These are phyloP conservation scores for Trypoxylus dichotomus DNA, from an alignment of 1,140 invertebrate genomes.

Conservation along the genomic window DNA sequence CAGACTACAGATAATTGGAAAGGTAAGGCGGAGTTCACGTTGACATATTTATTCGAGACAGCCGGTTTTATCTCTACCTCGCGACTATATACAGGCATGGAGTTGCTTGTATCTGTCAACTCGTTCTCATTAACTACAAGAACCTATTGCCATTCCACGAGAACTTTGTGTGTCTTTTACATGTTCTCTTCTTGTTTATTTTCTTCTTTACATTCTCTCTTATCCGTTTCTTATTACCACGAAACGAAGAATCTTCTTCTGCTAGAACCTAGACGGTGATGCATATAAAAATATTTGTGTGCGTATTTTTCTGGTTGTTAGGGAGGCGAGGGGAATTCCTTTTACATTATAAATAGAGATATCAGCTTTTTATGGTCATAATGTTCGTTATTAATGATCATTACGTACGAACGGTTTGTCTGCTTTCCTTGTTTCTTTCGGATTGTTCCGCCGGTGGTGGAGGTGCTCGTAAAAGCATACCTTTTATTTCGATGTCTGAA, in stretches of 20 bases:
- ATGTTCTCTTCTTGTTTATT: slow-evolving; percentile 16
- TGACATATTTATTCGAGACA: slow-evolving; percentile 52
- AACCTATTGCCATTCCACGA: slow-evolving; percentile 25
- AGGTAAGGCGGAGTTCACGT: slow-evolving; percentile 47
- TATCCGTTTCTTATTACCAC: no score
- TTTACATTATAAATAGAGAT: slow-evolving; percentile 10
- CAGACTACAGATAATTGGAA: slow-evolving; percentile 43
- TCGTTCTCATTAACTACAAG: slow-evolving; percentile 47
- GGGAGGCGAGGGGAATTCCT: neutral
- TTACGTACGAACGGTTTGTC: slow-evolving; percentile 13
- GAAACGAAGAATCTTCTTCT: no score
- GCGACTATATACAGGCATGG: slow-evolving; percentile 40
- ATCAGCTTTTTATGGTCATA: slow-evolving; percentile 17
- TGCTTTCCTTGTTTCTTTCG: neutral
- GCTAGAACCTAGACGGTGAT: no score
- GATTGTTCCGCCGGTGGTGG: neutral
- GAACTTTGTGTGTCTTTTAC: slow-evolving; percentile 25
- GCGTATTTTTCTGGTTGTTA: no score
- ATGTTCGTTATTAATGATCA: slow-evolving; percentile 15
- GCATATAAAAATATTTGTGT: no score
- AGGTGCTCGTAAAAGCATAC: slow-evolving; percentile 9
- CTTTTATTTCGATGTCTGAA: slow-evolving; percentile 19
- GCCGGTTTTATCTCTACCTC: slow-evolving; percentile 44
- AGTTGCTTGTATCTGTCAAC: slow-evolving; percentile 47
- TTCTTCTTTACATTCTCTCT: neutral